Base-by-base conservation (phyloP, 2,888 invertebrate species). In the Koerneria pararmatus region DNA sequence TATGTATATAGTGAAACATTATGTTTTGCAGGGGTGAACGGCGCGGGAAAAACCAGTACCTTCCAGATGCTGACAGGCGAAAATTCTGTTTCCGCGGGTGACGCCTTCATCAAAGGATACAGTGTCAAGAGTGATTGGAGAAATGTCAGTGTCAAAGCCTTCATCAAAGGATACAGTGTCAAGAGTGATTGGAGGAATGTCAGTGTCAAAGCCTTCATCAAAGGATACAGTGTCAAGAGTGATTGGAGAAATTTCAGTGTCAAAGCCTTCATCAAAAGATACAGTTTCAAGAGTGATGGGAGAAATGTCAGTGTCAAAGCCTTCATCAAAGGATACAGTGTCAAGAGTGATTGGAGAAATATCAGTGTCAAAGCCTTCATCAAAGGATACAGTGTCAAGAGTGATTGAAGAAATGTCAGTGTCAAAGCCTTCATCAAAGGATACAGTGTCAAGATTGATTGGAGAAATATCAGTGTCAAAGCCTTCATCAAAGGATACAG, bases 1-100 rank as follows among this genome's bases (percentile, higher is more conserved):
- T n/a, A n/a, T n/a, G n/a, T n/a, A n/a, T 41, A n/a, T 41, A 51
- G 22, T 24, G n/a, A 54, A 54, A 27, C n/a, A 15, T 1, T 3
- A 48, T 62, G 24, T 51, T 22, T 29, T 60, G n/a, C 41, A 69
- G 69, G 78, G 62, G 78, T 78, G n/a, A 78, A 79, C 61, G 78
- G 78, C 2, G 79, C 79, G 35, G 79, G 79, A 59, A 79, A 79
- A 66, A 79, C 79, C n/a, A 74, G 76, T 8, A 79, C 78, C 15
- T 79, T 79, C 75, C 77, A 75, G 46, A 75, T 76, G 75, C 53
- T 78, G 8, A 78, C 77, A 19, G 79, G 79, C 35, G 80, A 80
- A 66, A 80, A 77, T 35, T 46, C 69, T 35, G 70, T 79, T 19
- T 66, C 74, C 22, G 71, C 67, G 27, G 80, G 80, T 48, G 77